phyloP scores from a whole-genome alignment of 2,888 invertebrate species.

The Tenthredo amoena region DNA sequence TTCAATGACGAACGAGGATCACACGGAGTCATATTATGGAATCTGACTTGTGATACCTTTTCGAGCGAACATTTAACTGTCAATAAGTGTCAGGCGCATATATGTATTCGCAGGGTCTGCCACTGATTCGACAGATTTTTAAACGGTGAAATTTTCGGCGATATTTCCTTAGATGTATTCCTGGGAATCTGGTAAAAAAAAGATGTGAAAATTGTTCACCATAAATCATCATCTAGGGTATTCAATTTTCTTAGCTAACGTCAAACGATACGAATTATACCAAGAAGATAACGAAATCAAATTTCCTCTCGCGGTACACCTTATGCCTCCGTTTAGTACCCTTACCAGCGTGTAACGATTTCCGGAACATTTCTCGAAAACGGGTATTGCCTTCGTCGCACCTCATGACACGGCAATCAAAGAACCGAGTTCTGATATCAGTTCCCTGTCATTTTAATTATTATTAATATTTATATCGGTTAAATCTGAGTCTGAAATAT shows the following conservation, averaged over 20 bases:
- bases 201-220: not conserved
- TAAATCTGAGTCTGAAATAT: not conserved
- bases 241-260: not conserved
- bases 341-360: not conserved
- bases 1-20: not conserved
- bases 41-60: not conserved
- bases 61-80: not conserved
- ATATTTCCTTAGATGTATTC: too few species aligned
- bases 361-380: not conserved
- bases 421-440: not conserved
- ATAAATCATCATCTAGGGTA: not conserved
- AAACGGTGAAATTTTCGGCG: not conserved
- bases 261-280: slow-evolving; percentile 29
- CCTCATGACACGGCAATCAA: slow-evolving; percentile 24
- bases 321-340: slow-evolving; percentile 31
- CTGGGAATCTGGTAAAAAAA: not conserved
- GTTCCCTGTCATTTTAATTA: not conserved
- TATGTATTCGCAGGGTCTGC: not conserved
- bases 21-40: not conserved
- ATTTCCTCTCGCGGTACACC: slow-evolving; percentile 28
- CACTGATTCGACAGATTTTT: not conserved
- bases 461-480: not conserved
- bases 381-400: not conserved
- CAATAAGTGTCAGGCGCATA: not conserved
- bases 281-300: slow-evolving; percentile 30